Conservation (phyloP, 2,797 vertebrate species). For the Melanogrammus aeglefinus region DNA sequence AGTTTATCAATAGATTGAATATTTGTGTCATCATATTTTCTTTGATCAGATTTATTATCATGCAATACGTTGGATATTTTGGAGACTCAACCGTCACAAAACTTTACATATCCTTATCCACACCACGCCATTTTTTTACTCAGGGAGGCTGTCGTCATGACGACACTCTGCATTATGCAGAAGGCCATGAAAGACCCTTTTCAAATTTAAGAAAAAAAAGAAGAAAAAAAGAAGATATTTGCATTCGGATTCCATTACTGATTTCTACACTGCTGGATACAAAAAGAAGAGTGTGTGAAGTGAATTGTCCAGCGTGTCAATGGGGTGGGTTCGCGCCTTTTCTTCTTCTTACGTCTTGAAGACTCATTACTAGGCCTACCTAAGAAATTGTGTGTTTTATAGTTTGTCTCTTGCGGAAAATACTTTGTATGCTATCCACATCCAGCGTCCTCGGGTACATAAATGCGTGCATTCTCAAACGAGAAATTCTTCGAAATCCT, state of each 20-base stretch:
- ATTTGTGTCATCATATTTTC: background rate
- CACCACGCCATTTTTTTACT: background rate
- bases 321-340: background rate
- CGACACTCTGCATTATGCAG: conserved; percentile 11
- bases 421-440: background rate
- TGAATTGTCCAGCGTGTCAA: background rate
- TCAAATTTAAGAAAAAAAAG: background rate
- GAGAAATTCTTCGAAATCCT: background rate
- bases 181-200: conserved; percentile 13
- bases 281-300: background rate
- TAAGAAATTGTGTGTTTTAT: background rate
- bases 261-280: background rate
- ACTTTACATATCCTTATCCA: background rate
- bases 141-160: conserved; percentile 7
- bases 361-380: conserved; percentile 1
- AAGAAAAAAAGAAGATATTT: background rate
- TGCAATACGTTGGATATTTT: background rate
- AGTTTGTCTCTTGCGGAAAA: background rate
- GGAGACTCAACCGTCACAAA: background rate
- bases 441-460: background rate
- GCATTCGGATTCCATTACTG: conserved; percentile 7
- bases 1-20: background rate
- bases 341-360: background rate
- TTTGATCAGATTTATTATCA: background rate
- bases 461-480: background rate